Percentiles rank a stretch among this genome's conserved stretches.
These are phyloP conservation scores for Taurulus bubalis DNA, from an alignment of 2,113 vertebrate genomes.

Conservation along the genomic window DNA sequence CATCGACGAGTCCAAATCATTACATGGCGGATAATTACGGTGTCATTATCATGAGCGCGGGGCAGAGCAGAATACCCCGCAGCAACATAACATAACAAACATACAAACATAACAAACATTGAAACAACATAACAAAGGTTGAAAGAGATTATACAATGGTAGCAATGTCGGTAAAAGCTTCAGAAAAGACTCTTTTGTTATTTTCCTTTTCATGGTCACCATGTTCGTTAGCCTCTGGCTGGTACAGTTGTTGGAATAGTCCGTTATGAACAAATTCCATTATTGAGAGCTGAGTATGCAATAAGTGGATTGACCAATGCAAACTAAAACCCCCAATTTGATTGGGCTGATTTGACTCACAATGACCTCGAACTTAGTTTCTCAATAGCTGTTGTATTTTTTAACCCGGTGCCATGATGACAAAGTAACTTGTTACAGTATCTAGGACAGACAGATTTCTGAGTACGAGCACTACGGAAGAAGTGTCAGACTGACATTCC, in stretches of 20 bases:
- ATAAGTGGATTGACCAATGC: background rate
- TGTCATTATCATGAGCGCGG: slow-evolving; percentile 46
- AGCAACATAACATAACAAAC: slow-evolving; percentile 47
- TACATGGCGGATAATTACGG: slow-evolving; percentile 44
- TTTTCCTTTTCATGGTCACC: background rate
- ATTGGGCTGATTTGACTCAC: background rate
- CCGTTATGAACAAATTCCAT: background rate
- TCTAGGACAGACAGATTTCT: background rate
- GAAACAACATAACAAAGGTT: slow-evolving; percentile 44
- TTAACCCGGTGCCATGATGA: background rate
- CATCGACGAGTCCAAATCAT: slow-evolving; percentile 34
- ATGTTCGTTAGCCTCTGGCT: background rate
- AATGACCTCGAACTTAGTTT: background rate
- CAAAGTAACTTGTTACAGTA: background rate
- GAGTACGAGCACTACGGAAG: background rate
- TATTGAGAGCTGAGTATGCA: background rate
- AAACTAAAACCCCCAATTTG: background rate
- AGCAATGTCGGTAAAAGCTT: slow-evolving; percentile 10
- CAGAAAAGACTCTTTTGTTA: background rate
- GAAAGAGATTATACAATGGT: slow-evolving; percentile 13
- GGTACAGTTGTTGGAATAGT: background rate
- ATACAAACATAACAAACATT: slow-evolving; percentile 48
- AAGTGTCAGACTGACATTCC: background rate
- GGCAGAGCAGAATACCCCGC: slow-evolving; percentile 30
- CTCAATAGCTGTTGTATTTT: background rate